Evolutionary conservation across 2,888 invertebrate species (phyloP).

Genomic region (Unio pictorum): DNA sequence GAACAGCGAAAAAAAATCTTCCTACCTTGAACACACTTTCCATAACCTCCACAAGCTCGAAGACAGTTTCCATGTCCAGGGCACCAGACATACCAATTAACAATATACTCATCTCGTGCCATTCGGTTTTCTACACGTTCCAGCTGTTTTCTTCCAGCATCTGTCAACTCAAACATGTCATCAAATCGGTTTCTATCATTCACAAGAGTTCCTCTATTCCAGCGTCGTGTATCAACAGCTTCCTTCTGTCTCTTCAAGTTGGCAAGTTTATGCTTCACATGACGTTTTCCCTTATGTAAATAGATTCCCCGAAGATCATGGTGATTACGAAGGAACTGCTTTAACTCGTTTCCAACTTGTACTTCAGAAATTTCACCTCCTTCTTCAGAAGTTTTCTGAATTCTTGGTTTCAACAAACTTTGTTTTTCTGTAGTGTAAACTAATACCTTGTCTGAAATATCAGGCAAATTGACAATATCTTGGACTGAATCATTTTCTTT

Average conservation of each 20-base stretch:
- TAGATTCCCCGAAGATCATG: constrained; percentile 54
- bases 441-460: too few relatives aligned
- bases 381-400: neutral
- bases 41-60: constrained; percentile 62
- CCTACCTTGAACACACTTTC: constrained; percentile 55
- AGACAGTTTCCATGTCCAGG: constrained; percentile 64
- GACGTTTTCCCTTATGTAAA: constrained; percentile 61
- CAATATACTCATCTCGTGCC: constrained; percentile 59
- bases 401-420: too few relatives aligned
- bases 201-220: constrained; percentile 51
- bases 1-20: neutral
- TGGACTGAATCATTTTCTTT: too few relatives aligned
- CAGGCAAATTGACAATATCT: too few relatives aligned
- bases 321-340: constrained; percentile 49
- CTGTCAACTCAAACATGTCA: constrained; percentile 59
- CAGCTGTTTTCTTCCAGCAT: constrained; percentile 43
- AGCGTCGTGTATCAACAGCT: constrained; percentile 55
- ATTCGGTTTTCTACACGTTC: constrained; percentile 38
- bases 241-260: constrained; percentile 40
- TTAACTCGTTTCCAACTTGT: constrained; percentile 44
- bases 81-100: constrained; percentile 67
- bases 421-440: too few relatives aligned
- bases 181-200: constrained; percentile 60
- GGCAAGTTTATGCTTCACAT: constrained; percentile 55
- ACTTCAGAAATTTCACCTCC: constrained; percentile 20